phyloP scores from a whole-genome alignment of 1,140 invertebrate species.

The Muscidifurax raptorellus region DNA sequence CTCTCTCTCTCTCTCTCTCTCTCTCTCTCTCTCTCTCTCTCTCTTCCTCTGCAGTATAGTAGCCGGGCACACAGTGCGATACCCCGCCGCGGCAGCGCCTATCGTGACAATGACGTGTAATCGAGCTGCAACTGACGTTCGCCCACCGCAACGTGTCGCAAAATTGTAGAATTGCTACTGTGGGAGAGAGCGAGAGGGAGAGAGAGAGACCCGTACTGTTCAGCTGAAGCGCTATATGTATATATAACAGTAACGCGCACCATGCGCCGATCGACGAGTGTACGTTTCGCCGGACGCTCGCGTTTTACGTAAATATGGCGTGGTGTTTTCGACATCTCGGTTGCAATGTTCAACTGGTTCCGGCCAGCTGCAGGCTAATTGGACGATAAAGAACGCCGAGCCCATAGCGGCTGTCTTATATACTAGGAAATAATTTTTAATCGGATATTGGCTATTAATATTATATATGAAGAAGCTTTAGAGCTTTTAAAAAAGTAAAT shows the following conservation, averaged over 20 bases:
- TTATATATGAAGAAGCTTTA: too few species aligned
- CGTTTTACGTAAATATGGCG: too few species aligned
- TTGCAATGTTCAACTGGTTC: too few species aligned
- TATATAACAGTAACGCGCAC: too few species aligned
- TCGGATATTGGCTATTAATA: too few species aligned
- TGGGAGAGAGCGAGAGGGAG: background rate
- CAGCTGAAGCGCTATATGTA: background rate
- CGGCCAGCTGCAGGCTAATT: too few species aligned
- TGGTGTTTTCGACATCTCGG: too few species aligned
- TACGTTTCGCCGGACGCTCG: background rate
- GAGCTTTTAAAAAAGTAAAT: too few species aligned
- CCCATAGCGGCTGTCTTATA: too few species aligned
- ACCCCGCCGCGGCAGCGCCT: background rate
- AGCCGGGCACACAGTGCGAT: background rate
- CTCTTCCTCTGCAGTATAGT: background rate
- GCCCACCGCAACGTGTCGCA: background rate
- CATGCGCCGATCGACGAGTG: background rate
- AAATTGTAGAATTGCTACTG: constrained; percentile 6
- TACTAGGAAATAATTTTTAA: too few species aligned
- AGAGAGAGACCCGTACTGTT: background rate
- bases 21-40: background rate
- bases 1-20: background rate
- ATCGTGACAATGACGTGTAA: constrained; percentile 35
- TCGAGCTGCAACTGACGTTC: constrained; percentile 39
- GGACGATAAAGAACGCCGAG: too few species aligned